A percentile compares a stretch with the other conserved stretches of the same genome.
Conservation (phyloP, 2,888 invertebrate genomes). For the Cosmia trapezina region DNA sequence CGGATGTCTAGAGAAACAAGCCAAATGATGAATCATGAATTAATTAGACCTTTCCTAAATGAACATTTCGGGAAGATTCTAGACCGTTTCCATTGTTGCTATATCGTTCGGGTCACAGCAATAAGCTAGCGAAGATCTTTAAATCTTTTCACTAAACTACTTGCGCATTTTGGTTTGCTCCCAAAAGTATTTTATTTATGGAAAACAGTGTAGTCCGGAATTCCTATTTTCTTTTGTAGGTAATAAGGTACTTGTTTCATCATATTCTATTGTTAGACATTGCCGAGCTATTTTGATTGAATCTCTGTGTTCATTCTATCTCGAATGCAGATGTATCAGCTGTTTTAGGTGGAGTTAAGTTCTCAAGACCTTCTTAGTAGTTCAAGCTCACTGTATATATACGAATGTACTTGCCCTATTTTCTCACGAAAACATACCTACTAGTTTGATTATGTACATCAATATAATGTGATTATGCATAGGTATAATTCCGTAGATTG, state of each 20-base stretch:
- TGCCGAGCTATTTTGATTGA: too few species aligned
- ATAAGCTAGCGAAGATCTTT: background rate
- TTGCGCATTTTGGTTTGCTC: background rate
- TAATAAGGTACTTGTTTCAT: too few species aligned
- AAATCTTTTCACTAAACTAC: background rate
- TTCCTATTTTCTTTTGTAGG: too few species aligned
- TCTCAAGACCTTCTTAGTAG: background rate
- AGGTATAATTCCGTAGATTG: background rate
- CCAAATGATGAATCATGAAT: slow-evolving; percentile 4
- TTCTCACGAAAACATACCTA: background rate
- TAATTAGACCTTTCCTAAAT: slow-evolving; percentile 21
- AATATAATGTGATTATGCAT: background rate
- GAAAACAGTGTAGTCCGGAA: background rate
- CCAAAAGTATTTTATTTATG: background rate
- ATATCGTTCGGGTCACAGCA: background rate
- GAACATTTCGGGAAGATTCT: background rate
- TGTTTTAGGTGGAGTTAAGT: background rate
- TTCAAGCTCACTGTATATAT: background rate
- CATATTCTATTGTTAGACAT: background rate
- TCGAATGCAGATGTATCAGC: too few species aligned
- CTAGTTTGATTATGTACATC: background rate
- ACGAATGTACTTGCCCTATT: background rate
- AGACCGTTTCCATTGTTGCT: background rate
- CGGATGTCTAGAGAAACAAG: background rate
- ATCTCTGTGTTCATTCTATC: too few species aligned